Base-by-base conservation (phyloP, 2,797 vertebrate genomes). In the Poeciliopsis paucimaculata region DNA sequence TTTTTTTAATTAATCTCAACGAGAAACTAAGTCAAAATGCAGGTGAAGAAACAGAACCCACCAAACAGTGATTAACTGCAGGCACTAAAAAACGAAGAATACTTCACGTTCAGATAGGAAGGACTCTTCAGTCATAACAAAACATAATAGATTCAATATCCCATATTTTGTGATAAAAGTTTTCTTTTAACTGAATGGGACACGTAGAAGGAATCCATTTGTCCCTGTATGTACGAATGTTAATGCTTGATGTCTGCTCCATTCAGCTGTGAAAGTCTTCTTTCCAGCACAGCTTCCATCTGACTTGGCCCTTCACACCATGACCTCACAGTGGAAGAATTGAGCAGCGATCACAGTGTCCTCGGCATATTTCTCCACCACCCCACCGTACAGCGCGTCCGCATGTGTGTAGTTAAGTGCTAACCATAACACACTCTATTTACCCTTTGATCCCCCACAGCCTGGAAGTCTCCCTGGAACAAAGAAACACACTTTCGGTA, bases 281-380 rank as follows among this genome's bases (percentile, higher is more conserved):
- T 77, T 72, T 77, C 49, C 36, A 39, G 75, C 41, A 60, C 86
- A 82, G 75, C 79, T 80, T 73, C 75, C 43, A 39, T 84, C 77
- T 86, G 68, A 83, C 90, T 92, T 91, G 88, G 89, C 83, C 80
- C 83, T 76, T 89, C 83, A 82, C 86, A 79, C 78, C 75, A 90
- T 93, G 92, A 91, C 86, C 91, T 93, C 91, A 86, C 78, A 12
- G 53, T 79, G 85, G 86, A 91, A 90, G 86, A 92, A 93, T 78
- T 88, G 90, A 93, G 88, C 83, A 81, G 85, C 86, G 80, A 88
- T 88, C 77, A 73, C 80, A 77, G 83, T 85, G 83, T 90, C 86
- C 88, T 90, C 87, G 83, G 85, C 82, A 82, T 90, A 90, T 87
- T 84, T 86, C 81, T 87, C 84, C 76, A 43, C 81, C 73, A 51